Conservation (phyloP, 1,140 invertebrate species). For the Phymastichus coffea region DNA sequence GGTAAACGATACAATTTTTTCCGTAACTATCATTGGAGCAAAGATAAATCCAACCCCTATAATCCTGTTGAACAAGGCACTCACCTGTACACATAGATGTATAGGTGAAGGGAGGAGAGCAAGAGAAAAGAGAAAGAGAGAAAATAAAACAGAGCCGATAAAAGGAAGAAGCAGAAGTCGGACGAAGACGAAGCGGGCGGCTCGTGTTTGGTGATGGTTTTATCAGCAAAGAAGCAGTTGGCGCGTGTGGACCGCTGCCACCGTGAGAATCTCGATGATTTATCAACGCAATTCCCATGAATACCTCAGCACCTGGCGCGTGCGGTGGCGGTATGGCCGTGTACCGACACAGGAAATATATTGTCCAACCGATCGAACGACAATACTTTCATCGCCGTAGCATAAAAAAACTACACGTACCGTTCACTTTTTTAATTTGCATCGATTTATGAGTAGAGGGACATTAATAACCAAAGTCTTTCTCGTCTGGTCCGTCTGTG, state of each 20-base stretch:
- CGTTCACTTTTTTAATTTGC: too few species aligned
- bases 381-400: constrained; percentile 50
- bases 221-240: constrained; percentile 24
- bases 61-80: too few species aligned
- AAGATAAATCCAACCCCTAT: too few species aligned
- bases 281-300: constrained; percentile 54
- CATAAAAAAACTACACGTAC: too few species aligned
- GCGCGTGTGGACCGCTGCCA: constrained; percentile 28
- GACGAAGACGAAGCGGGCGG: not conserved
- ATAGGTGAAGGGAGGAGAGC: too few species aligned
- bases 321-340: constrained; percentile 24
- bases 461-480: too few species aligned
- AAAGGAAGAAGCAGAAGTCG: not conserved
- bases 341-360: constrained; percentile 23
- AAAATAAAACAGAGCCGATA: constrained; percentile 20
- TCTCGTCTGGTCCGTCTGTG: too few species aligned
- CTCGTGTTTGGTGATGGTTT: not conserved
- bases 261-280: constrained; percentile 52
- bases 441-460: too few species aligned
- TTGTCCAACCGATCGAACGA: constrained; percentile 33
- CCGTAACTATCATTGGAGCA: too few species aligned
- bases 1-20: too few species aligned
- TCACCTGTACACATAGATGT: too few species aligned
- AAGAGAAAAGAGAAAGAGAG: too few species aligned
- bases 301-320: constrained; percentile 51